These are phyloP conservation scores for Colinus virginianus DNA, from an alignment of 2,113 vertebrate species.

Conservation along the genomic window DNA sequence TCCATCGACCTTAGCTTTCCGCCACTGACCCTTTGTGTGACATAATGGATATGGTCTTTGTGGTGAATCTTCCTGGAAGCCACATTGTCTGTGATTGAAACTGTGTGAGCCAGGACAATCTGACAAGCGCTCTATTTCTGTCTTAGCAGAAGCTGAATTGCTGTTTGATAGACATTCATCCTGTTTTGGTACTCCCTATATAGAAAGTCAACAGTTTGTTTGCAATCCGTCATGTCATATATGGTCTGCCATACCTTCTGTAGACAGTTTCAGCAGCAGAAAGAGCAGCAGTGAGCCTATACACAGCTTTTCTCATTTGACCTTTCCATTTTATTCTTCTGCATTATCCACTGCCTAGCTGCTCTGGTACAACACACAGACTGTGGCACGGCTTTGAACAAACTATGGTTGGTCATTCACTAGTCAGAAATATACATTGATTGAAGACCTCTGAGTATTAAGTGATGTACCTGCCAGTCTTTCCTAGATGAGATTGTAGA, in stretches of 20 bases:
- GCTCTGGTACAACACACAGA: not conserved
- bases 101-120: not conserved
- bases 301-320: not conserved
- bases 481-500: slow-evolving; percentile 6
- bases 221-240: not conserved
- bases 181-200: not conserved
- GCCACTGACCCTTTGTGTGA: not conserved
- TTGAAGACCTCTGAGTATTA: slow-evolving; percentile 4
- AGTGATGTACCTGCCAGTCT: not conserved
- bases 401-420: not conserved
- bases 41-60: not conserved
- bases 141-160: slow-evolving; percentile 22
- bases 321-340: not conserved
- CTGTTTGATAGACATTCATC: not conserved
- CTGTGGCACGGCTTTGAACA: not conserved
- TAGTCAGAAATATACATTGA: not conserved
- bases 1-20: not conserved
- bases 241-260: not conserved
- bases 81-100: not conserved
- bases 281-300: not conserved
- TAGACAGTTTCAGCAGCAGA: not conserved
- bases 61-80: slow-evolving; percentile 21
- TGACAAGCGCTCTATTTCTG: not conserved
- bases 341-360: not conserved
- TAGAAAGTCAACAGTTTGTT: not conserved